These are phyloP conservation scores for Platichthys flesus DNA, from an alignment of 2,113 vertebrate species.

Conservation along the genomic window DNA sequence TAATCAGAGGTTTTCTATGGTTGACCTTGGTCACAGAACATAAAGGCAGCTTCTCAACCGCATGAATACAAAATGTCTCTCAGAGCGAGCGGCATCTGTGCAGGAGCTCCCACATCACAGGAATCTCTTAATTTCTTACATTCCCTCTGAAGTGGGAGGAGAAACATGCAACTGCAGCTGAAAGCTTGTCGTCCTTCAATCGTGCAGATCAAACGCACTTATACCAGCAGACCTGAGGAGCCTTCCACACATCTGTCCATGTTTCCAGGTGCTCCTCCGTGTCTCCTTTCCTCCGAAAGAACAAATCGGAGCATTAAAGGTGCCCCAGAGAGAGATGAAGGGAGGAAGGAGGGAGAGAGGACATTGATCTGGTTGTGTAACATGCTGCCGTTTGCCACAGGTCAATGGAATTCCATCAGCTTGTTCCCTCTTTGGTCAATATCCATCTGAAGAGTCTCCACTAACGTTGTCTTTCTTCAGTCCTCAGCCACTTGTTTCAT, in stretches of 20 bases:
- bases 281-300: slow-evolving; percentile 33
- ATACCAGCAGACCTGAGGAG: slow-evolving; percentile 40
- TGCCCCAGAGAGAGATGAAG: slow-evolving; percentile 48
- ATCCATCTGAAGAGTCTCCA: slow-evolving; percentile 56
- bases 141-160: slow-evolving; percentile 54
- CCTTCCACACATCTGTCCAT: slow-evolving; percentile 54
- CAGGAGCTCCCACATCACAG: slow-evolving; percentile 47
- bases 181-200: slow-evolving; percentile 55
- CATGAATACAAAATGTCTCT: slow-evolving; percentile 52
- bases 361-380: slow-evolving; percentile 78
- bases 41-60: slow-evolving; percentile 34
- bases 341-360: slow-evolving; percentile 38
- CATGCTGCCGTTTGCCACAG: slow-evolving; percentile 65
- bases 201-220: slow-evolving; percentile 53
- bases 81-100: slow-evolving; percentile 31
- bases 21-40: slow-evolving; percentile 59
- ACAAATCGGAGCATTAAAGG: slow-evolving; percentile 64
- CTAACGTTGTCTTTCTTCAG: slow-evolving; percentile 52
- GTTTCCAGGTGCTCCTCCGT: slow-evolving; percentile 36
- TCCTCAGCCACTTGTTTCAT: slow-evolving; percentile 52
- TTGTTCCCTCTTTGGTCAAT: slow-evolving; percentile 72
- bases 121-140: slow-evolving; percentile 43
- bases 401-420: slow-evolving; percentile 78
- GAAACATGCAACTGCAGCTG: slow-evolving; percentile 37
- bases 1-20: too few species aligned